Percentiles rank a stretch among this genome's conserved stretches.
Evolutionary conservation across 92 coral and sea anemone genomes (phyloP).

Genomic region (Zoanthus sociatus): DNA sequence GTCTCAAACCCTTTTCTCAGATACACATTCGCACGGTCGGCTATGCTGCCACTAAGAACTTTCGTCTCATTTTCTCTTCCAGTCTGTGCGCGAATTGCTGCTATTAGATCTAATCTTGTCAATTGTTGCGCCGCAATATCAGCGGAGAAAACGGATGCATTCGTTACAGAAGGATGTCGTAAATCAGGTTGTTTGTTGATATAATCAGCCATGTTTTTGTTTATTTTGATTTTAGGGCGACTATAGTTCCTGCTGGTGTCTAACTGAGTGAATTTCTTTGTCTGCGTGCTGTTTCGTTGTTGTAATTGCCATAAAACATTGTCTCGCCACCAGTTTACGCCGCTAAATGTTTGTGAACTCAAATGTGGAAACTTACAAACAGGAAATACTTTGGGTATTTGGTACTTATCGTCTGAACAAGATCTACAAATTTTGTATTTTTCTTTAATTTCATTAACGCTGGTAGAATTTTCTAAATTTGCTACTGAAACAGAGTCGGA

Average conservation of each 20-base stretch:
- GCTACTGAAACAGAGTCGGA: neutral
- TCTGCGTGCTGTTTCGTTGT: conserved; percentile 77
- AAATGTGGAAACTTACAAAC: conserved; percentile 51
- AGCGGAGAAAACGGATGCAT: conserved; percentile 45
- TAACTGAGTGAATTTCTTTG: conserved; percentile 74
- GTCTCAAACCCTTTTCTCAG: conserved; percentile 59
- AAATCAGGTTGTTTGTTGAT: conserved; percentile 75
- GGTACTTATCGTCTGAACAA: conserved; percentile 22
- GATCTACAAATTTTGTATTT: conserved; percentile 16
- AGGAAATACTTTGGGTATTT: conserved; percentile 10
- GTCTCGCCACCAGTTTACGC: conserved; percentile 83
- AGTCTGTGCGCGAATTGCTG: conserved; percentile 77
- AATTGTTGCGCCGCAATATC: conserved; percentile 63
- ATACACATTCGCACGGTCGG: conserved; percentile 74
- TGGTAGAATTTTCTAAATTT: neutral
- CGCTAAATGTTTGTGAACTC: conserved; percentile 39
- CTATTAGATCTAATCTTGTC: conserved; percentile 62
- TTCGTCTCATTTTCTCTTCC: conserved; percentile 42
- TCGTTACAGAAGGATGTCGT: conserved; percentile 54
- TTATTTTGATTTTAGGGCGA: conserved; percentile 64
- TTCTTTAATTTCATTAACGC: neutral
- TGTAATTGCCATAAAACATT: conserved; percentile 78
- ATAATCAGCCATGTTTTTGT: conserved; percentile 79
- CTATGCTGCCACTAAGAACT: conserved; percentile 66
- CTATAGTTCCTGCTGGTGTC: conserved; percentile 53